phyloP scores from a whole-genome alignment of 2,113 vertebrate genomes.

The Alligator sinensis region DNA sequence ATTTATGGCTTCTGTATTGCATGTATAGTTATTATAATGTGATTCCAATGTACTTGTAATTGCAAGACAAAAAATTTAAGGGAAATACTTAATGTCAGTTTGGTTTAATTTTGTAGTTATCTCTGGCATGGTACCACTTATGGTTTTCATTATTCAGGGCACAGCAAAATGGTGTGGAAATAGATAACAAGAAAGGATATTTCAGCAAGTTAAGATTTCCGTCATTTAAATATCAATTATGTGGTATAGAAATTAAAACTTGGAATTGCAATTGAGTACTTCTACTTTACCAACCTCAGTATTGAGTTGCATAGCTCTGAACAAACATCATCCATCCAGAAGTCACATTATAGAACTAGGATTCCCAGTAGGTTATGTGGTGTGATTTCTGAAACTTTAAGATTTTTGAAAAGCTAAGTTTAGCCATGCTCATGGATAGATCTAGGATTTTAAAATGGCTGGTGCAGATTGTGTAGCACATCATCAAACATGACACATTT shows the following conservation, averaged over 20 bases:
- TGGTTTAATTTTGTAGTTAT: constrained; percentile 65
- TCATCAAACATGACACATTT: too few relatives aligned
- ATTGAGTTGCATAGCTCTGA: not conserved
- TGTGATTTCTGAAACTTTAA: not conserved
- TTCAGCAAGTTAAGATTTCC: constrained; percentile 1
- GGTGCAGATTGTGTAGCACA: too few relatives aligned
- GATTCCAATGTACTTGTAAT: constrained; percentile 72
- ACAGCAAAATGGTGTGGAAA: constrained; percentile 74
- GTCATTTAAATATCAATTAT: not conserved
- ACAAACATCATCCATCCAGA: not conserved
- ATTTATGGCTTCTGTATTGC: constrained; percentile 76
- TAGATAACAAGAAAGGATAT: constrained; percentile 49
- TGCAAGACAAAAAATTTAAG: constrained; percentile 69
- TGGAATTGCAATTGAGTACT: not conserved
- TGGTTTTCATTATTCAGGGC: constrained; percentile 70
- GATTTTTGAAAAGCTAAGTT: not conserved
- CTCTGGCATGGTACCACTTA: constrained; percentile 52
- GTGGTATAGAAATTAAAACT: not conserved
- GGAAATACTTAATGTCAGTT: constrained; percentile 50
- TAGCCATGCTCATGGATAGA: not conserved
- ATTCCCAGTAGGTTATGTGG: not conserved
- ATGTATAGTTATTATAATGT: constrained; percentile 75
- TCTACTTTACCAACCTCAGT: not conserved
- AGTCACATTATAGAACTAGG: not conserved
- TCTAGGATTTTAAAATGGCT: too few relatives aligned